These are phyloP conservation scores for Drosophila anomalata DNA, from an alignment of 2,888 invertebrate genomes.

Conservation along the genomic window DNA sequence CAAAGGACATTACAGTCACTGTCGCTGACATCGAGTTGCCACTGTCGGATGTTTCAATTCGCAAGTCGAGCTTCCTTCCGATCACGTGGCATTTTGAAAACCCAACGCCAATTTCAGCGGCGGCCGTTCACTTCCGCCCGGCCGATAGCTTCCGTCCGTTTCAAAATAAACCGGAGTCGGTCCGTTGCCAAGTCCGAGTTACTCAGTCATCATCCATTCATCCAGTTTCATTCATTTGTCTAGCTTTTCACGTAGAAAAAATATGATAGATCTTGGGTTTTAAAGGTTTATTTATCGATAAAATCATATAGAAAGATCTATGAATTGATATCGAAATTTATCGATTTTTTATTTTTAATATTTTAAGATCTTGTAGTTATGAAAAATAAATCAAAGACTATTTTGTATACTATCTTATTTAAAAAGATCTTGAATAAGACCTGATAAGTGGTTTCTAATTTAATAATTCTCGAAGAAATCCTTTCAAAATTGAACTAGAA, in stretches of 20 bases:
- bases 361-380: no score
- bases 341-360: no score
- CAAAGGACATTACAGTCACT: constrained; percentile 6
- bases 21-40: constrained; percentile 30
- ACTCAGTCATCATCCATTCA: constrained; percentile 16
- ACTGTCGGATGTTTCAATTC: constrained; percentile 79
- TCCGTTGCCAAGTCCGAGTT: constrained; percentile 6
- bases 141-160: constrained; percentile 77
- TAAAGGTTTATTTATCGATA: not conserved
- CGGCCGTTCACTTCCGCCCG: constrained; percentile 71
- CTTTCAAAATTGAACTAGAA: no score
- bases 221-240: constrained; percentile 13
- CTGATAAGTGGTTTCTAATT: no score
- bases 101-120: constrained; percentile 28
- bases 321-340: no score
- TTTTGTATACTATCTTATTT: no score
- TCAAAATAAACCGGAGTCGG: constrained; percentile 13
- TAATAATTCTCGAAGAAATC: no score
- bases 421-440: no score
- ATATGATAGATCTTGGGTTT: not conserved
- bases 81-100: constrained; percentile 72
- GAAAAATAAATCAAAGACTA: no score
- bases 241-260: not conserved
- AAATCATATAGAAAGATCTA: not conserved
- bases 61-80: constrained; percentile 78